Conservation (phyloP, 2,113 vertebrate species). For the Psammodynastes pulverulentus region DNA sequence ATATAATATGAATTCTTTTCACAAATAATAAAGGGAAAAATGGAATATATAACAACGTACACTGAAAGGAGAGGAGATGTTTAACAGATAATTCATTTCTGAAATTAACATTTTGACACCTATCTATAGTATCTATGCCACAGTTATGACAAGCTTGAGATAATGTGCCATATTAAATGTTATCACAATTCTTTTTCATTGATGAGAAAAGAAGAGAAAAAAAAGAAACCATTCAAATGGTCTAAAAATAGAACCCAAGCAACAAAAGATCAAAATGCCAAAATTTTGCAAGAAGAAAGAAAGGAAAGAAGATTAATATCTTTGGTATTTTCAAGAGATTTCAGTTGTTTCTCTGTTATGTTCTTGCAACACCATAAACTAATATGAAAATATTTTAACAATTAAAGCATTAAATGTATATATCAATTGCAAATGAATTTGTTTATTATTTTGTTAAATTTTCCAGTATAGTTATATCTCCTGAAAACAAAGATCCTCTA, state of each 20-base stretch:
- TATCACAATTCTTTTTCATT: slow-evolving; percentile 13
- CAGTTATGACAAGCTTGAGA: background rate
- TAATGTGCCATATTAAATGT: background rate
- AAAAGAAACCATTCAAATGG: background rate
- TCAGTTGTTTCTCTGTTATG: background rate
- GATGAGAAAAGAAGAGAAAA: background rate
- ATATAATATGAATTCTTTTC: slow-evolving; percentile 8
- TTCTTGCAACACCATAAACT: background rate
- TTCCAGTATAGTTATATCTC: background rate
- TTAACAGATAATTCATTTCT: slow-evolving; percentile 5
- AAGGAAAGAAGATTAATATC: background rate
- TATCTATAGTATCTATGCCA: background rate
- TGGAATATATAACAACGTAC: background rate
- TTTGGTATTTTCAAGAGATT: background rate
- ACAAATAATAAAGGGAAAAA: background rate
- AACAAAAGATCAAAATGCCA: background rate
- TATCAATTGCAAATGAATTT: background rate
- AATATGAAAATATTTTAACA: background rate
- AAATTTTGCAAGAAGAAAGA: background rate
- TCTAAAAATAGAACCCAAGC: background rate
- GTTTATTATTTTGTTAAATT: background rate
- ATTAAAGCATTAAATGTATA: background rate
- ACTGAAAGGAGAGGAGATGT: background rate
- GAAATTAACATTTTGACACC: slow-evolving; percentile 24
- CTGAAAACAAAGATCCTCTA: background rate